Evolutionary conservation across 2,888 invertebrate genomes (phyloP).

Genomic region (Mimas tiliae): DNA sequence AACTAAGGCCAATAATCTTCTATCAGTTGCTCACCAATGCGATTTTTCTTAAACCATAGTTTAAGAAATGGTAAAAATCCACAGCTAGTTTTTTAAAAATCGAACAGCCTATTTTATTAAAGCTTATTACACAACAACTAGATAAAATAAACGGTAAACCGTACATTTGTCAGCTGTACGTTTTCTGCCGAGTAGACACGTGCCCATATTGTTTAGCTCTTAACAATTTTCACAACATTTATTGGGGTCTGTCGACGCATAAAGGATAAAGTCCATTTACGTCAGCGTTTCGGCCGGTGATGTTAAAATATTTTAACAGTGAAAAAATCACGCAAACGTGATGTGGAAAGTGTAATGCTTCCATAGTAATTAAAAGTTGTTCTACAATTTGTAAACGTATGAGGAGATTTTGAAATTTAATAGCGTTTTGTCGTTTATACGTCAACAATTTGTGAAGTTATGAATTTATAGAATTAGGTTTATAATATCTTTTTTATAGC

Average conservation of each 20-base stretch:
- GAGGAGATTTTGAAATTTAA: conserved; percentile 5
- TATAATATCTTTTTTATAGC: too few relatives aligned
- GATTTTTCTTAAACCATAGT: too few relatives aligned
- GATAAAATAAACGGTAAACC: background rate
- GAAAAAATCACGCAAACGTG: conserved; percentile 15
- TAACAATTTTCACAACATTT: conserved; percentile 26
- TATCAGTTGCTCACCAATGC: too few relatives aligned
- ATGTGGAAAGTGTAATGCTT: conserved; percentile 13
- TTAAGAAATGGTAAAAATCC: background rate
- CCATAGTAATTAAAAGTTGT: conserved; percentile 19
- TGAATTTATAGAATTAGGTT: too few relatives aligned
- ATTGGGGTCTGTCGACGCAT: conserved; percentile 20
- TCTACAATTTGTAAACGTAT: background rate
- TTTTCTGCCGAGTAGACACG: conserved; percentile 10
- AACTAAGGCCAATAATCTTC: too few relatives aligned
- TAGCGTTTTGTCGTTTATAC: background rate
- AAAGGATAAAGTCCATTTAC: conserved; percentile 22
- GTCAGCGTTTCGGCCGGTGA: conserved; percentile 21
- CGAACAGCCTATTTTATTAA: background rate
- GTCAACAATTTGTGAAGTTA: background rate
- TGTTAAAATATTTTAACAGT: conserved; percentile 16
- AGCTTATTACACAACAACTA: background rate
- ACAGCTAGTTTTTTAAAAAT: background rate
- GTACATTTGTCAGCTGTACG: background rate
- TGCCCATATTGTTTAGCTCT: conserved; percentile 11